phyloP scores from a whole-genome alignment of 2,888 invertebrate genomes.

The Spodoptera picta region DNA sequence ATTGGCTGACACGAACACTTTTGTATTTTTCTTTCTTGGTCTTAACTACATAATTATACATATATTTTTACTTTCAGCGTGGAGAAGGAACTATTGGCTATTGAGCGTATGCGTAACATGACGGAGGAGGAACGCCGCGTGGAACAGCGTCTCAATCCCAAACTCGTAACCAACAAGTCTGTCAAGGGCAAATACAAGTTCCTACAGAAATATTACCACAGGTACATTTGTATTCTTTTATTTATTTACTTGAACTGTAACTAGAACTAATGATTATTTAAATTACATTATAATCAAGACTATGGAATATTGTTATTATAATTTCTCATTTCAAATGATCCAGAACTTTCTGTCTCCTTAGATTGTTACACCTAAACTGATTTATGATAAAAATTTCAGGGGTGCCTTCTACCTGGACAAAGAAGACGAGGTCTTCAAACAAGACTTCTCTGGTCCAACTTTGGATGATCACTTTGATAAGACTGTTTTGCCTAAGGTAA shows the following conservation, averaged over 20 bases:
- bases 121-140: slow-evolving; percentile 98
- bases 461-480: slow-evolving; percentile 99
- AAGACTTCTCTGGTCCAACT: slow-evolving; percentile 98
- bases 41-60: no score
- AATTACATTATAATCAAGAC: no score
- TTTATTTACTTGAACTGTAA: no score
- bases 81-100: slow-evolving; percentile 95
- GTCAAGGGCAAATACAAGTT: slow-evolving; percentile 99
- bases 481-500: slow-evolving; percentile 96
- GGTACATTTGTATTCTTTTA: slow-evolving; percentile 60
- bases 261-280: no score
- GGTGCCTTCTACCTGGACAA: slow-evolving; percentile 99
- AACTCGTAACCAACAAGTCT: slow-evolving; percentile 97
- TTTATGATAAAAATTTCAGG: slow-evolving; percentile 76
- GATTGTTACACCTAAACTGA: no score
- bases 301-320: no score
- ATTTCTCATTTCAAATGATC: no score
- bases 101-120: slow-evolving; percentile 97
- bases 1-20: no score
- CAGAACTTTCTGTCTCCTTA: no score
- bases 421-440: slow-evolving; percentile 96
- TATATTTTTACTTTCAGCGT: slow-evolving; percentile 85
- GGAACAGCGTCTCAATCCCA: slow-evolving; percentile 97
- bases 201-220: slow-evolving; percentile 99
- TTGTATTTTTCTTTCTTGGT: no score